Percentiles rank a stretch among this genome's conserved stretches.
Conservation (phyloP, 2,888 invertebrate genomes). For the Elegia similella region DNA sequence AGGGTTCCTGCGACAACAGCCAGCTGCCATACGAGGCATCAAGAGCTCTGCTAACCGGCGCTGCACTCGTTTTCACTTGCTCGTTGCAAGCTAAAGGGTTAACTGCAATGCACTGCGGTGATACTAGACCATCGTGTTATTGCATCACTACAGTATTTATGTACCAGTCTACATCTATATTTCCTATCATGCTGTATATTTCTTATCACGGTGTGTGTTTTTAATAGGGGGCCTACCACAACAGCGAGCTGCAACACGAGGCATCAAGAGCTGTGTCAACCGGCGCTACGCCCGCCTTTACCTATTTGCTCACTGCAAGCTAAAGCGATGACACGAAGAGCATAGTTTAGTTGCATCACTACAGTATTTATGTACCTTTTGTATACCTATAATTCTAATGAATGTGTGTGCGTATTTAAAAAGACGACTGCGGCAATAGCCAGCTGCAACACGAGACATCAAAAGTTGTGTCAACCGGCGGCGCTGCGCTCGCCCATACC, state of each 20-base stretch:
- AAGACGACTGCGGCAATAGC: background rate
- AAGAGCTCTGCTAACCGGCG: slow-evolving; percentile 73
- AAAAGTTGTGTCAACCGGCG: slow-evolving; percentile 12
- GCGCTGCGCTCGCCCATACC: background rate
- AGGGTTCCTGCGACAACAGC: slow-evolving; percentile 24
- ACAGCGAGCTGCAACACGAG: slow-evolving; percentile 59
- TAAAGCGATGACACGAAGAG: slow-evolving; percentile 39
- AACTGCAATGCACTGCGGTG: too few relatives aligned
- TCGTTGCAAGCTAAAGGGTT: slow-evolving; percentile 53
- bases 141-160: background rate
- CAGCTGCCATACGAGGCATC: slow-evolving; percentile 63
- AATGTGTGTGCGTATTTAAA: background rate
- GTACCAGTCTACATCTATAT: background rate
- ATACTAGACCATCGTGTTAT: too few relatives aligned
- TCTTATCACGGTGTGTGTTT: background rate
- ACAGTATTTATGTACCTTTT: background rate
- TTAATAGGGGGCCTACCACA: slow-evolving; percentile 20
- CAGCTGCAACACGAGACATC: background rate
- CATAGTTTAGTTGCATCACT: background rate
- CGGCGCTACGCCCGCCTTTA: slow-evolving; percentile 34
- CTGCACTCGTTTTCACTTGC: slow-evolving; percentile 44
- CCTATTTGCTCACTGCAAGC: slow-evolving; percentile 62
- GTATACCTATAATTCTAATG: background rate
- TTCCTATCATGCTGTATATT: background rate
- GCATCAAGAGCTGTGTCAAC: slow-evolving; percentile 76